phyloP scores from a whole-genome alignment of 2,888 invertebrate species.

The Dione vanillae region DNA sequence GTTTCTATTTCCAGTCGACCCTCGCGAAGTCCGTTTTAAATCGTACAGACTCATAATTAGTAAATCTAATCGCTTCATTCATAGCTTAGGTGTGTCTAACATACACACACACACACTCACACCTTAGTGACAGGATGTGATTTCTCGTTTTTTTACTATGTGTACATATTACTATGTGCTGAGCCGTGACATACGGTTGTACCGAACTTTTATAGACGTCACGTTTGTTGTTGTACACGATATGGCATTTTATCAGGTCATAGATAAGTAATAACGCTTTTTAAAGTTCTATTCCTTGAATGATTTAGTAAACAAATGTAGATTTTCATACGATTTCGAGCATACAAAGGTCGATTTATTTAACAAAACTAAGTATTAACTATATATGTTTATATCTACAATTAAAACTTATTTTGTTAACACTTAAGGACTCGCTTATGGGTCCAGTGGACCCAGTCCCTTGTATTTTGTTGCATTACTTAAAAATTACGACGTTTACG shows the following conservation, averaged over 20 bases:
- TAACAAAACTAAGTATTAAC: background rate
- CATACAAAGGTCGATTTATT: background rate
- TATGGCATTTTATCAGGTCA: conserved; percentile 23
- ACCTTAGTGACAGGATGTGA: conserved; percentile 39
- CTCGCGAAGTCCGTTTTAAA: conserved; percentile 72
- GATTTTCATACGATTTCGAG: background rate
- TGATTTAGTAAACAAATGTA: background rate
- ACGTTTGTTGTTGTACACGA: conserved; percentile 38
- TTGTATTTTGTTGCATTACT: too few relatives aligned
- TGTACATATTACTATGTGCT: conserved; percentile 44
- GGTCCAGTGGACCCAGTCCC: too few relatives aligned
- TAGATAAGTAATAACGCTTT: conserved; percentile 16
- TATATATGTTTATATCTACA: background rate
- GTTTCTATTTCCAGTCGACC: conserved; percentile 73
- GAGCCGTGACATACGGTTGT: conserved; percentile 35
- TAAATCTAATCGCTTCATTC: conserved; percentile 58
- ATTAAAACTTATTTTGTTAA: background rate
- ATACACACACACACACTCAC: conserved; percentile 32
- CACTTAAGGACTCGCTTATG: too few relatives aligned
- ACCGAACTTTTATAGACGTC: conserved; percentile 32
- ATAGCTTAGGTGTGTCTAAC: conserved; percentile 48
- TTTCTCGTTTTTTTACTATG: conserved; percentile 29
- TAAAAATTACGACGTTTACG: too few relatives aligned
- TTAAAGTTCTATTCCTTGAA: background rate
- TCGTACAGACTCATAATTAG: conserved; percentile 49